Base-by-base conservation (phyloP, 1,140 invertebrate species). In the Lineus longissimus region DNA sequence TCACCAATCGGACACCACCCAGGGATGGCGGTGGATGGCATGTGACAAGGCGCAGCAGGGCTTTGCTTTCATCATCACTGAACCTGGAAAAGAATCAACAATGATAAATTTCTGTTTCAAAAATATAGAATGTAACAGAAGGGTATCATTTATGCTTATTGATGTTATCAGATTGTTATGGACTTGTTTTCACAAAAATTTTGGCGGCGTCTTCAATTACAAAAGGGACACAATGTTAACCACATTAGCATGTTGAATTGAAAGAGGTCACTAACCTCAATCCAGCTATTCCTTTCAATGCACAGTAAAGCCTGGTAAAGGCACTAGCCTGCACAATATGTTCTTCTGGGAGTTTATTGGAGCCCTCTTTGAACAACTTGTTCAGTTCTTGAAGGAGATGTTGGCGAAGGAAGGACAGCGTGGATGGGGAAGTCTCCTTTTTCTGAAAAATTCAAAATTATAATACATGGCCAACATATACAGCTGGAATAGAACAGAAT, bases 1-100 rank as follows among this genome's bases (percentile, higher is more conserved):
- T 95, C 0, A 96, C 93, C 81, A 97, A 97, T 74, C 94, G 82
- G 1, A 95, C 91, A 2, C 94, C 95, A 51, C 94, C 91, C 40
- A 90, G 88, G 33, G 89, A 92, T 1, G 91, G 89, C n/a, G 91
- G 91, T 2, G 94, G 94, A 76, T 91, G 91, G 15, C 91, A 90
- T 2, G 93, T 96, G 6, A 97, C 85, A 33, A 98, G 80, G 71
- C 91, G 87, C 0, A 97, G 86, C 23, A 98, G 84, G 29, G 89
- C 84, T 55, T 86, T 86, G 19, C 95, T 89, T 84, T 98, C 95
- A 66, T 97, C 94, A 76, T 97, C 95, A 74, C 92, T 90, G 78
- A 94, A 94, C 78, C 87, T 89, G 60, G 11, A 45, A 67, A 68
- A 65, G 62, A n/a, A n/a, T n/a, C n/a, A n/a, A n/a, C n/a, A n/a